Percentiles rank a stretch among this genome's conserved stretches.
These are phyloP conservation scores for Siniperca knerii DNA, from an alignment of 2,113 vertebrate species.

Conservation along the genomic window DNA sequence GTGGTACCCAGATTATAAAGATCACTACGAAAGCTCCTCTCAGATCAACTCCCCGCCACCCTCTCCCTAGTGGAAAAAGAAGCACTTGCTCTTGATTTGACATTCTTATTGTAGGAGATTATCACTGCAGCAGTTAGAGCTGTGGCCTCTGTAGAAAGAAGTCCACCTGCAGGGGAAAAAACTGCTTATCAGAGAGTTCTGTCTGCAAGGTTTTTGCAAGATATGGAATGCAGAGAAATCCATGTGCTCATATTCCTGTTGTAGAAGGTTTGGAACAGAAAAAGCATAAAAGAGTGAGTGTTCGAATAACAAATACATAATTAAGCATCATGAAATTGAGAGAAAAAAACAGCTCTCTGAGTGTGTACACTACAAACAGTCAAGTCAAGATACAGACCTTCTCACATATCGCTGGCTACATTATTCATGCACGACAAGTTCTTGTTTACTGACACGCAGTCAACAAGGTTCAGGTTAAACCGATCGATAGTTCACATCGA, in stretches of 20 bases:
- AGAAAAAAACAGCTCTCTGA: not conserved
- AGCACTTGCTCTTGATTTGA: conserved; percentile 24
- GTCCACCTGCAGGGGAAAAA: not conserved
- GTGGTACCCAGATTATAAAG: not conserved
- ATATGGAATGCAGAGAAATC: not conserved
- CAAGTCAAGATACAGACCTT: not conserved
- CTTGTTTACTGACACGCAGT: conserved; percentile 13
- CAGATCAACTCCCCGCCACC: not conserved
- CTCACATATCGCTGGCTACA: not conserved
- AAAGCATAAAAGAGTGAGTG: not conserved
- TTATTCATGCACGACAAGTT: not conserved
- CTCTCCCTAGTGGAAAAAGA: not conserved
- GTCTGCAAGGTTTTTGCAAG: conserved; percentile 13
- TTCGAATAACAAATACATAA: not conserved
- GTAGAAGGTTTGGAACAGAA: not conserved
- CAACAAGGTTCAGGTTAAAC: conserved; percentile 18
- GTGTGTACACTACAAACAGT: not conserved
- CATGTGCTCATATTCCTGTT: not conserved
- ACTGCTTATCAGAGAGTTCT: not conserved
- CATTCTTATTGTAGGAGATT: conserved; percentile 1
- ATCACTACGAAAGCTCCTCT: not conserved
- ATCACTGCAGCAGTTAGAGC: conserved; percentile 15
- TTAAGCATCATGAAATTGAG: not conserved
- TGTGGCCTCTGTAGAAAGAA: not conserved
- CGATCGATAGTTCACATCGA: conserved; percentile 6